phyloP scores from a whole-genome alignment of 2,113 vertebrate genomes.

The Lepisosteus osseus region DNA sequence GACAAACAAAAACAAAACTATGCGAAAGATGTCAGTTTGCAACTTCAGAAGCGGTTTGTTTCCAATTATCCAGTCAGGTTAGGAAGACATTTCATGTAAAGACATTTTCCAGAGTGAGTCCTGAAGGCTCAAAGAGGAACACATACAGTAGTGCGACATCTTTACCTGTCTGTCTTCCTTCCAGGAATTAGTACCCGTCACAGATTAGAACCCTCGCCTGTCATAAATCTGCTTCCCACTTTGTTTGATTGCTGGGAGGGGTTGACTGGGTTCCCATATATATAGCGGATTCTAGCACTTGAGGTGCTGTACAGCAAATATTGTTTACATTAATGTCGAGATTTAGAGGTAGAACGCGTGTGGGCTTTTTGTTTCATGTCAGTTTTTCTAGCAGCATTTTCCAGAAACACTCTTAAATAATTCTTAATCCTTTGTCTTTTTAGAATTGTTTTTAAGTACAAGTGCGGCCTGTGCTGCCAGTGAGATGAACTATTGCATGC shows the following conservation, averaged over 20 bases:
- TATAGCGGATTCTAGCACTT: conserved; percentile 65
- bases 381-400: neutral
- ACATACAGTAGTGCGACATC: conserved; percentile 56
- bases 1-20: too few species aligned
- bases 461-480: neutral
- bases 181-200: conserved; percentile 77
- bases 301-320: conserved; percentile 34
- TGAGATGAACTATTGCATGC: conserved; percentile 87
- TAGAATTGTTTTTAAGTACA: conserved; percentile 6
- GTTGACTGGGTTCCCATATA: conserved; percentile 55
- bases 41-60: too few species aligned
- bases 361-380: neutral
- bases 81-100: too few species aligned
- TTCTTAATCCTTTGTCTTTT: neutral
- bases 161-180: conserved; percentile 68
- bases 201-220: conserved; percentile 84
- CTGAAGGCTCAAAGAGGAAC: too few species aligned
- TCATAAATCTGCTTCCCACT: conserved; percentile 86
- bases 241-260: conserved; percentile 60
- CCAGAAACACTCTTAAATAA: neutral
- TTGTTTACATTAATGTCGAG: neutral
- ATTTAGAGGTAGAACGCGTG: neutral
- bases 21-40: too few species aligned
- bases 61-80: too few species aligned
- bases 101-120: too few species aligned